Base-by-base conservation (phyloP, 2,113 vertebrate species). In the Patagioenas fasciata region DNA sequence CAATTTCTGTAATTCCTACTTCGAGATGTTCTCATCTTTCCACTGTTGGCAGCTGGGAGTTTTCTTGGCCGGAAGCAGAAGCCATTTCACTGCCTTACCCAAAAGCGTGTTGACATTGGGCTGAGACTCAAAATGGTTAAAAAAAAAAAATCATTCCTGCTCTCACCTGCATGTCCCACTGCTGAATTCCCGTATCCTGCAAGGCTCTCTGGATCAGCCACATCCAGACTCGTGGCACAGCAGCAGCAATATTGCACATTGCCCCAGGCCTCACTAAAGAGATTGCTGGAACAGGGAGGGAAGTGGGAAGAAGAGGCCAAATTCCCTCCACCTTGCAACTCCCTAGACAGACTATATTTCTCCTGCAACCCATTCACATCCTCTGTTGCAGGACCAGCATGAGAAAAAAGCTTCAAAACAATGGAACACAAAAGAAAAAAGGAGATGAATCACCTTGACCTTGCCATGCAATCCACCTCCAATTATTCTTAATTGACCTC, bases 221-320 rank as follows among this genome's bases (percentile, higher is more conserved):
- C 60, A 71, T 92, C 80, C 91, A 83, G 32, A 44, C 48, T 75
- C 1, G 0, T 13, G 62, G 95, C 81, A 61, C 61, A 66, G 74
- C 51, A 74, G 34, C 84, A 87, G 91, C 79, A 80, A 24, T 73
- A 50, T n/a, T 40, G 54, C 61, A 85, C 62, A 57, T 90, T 8
- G 62, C 92, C 90, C 58, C 32, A 1, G 79, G 90, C 85, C 40
- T 34, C 17, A 2, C 53, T 80, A 40, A 94, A 85, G 80, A 92
- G 71, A 72, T 70, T 94, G 92, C 79, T 77, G 72, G 60, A 95
- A 83, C 16, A 80, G 85, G 93, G 85, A 54, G 17, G 51, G 26
- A 92, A 92, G 51, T 51, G 51, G 38, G 80, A 95, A 31, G 71
- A 88, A 90, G 80, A 96, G 77, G 91, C 85, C 83, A 93, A 88